Percentiles rank a stretch among this genome's conserved stretches.
phyloP scores from a whole-genome alignment of 2,888 invertebrate genomes.

The Sminthurides aquaticus region DNA sequence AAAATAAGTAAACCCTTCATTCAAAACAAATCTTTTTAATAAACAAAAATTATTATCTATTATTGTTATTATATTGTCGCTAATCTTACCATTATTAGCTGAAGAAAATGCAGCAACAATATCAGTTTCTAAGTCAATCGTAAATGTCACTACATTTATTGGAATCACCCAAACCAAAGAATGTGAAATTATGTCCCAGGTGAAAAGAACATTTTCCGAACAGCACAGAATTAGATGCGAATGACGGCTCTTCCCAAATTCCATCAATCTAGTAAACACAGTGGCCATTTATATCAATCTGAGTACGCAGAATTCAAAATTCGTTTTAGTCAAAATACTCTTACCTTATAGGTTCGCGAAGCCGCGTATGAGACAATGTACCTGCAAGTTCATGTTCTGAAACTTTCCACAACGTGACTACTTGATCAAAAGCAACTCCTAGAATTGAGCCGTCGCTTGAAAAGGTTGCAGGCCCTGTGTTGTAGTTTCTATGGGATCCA shows the following conservation, averaged over 20 bases:
- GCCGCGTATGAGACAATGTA: constrained; percentile 50
- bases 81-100: constrained; percentile 57
- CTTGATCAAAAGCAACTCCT: constrained; percentile 60
- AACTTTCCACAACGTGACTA: constrained; percentile 63
- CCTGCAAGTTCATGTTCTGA: constrained; percentile 55
- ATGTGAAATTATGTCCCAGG: constrained; percentile 67
- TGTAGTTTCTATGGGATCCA: constrained; percentile 57
- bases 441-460: constrained; percentile 69
- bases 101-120: constrained; percentile 62
- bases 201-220: constrained; percentile 56
- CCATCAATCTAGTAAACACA: constrained; percentile 48
- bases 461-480: constrained; percentile 57
- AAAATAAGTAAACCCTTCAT: constrained; percentile 10
- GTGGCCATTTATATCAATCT: background rate
- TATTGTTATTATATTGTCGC: too few species aligned
- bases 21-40: too few species aligned
- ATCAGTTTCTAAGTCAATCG: constrained; percentile 58
- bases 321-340: constrained; percentile 15
- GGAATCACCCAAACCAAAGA: constrained; percentile 62
- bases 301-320: constrained; percentile 8
- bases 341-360: constrained; percentile 48
- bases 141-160: constrained; percentile 50
- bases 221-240: constrained; percentile 56
- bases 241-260: constrained; percentile 55
- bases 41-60: too few species aligned